Conservation (phyloP, 2,888 invertebrate genomes). For the Monoplex corrugatus region DNA sequence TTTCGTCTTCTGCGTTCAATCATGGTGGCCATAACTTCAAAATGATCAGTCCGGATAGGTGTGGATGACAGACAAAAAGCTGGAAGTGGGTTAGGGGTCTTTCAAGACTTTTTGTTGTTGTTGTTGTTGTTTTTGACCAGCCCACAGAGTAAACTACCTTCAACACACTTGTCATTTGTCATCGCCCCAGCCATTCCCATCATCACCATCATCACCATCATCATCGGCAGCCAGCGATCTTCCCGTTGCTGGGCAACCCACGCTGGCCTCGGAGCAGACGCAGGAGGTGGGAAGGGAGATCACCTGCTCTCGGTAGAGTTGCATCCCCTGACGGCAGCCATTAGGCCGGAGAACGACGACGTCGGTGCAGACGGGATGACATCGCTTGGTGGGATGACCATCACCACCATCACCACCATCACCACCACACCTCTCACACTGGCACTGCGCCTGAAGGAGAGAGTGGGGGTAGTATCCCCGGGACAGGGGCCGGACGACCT, state of each 20-base stretch:
- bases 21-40: too few relatives aligned
- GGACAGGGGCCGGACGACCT: background rate
- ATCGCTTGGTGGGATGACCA: background rate
- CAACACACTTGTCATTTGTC: too few relatives aligned
- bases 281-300: background rate
- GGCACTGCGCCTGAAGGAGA: background rate
- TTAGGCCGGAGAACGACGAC: background rate
- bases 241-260: too few relatives aligned
- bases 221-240: background rate
- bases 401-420: background rate
- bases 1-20: too few relatives aligned
- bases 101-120: too few relatives aligned
- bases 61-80: too few relatives aligned
- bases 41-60: too few relatives aligned
- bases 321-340: constrained; percentile 18
- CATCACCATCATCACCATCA: background rate
- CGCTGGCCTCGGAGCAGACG: background rate
- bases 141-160: too few relatives aligned
- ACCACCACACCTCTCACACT: background rate
- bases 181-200: too few relatives aligned
- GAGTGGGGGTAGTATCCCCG: background rate
- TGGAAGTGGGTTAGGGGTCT: too few relatives aligned
- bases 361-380: background rate
- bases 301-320: background rate
- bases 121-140: too few relatives aligned